Conservation (phyloP, 2,888 invertebrate species). For the Pterobdella sp. region DNA sequence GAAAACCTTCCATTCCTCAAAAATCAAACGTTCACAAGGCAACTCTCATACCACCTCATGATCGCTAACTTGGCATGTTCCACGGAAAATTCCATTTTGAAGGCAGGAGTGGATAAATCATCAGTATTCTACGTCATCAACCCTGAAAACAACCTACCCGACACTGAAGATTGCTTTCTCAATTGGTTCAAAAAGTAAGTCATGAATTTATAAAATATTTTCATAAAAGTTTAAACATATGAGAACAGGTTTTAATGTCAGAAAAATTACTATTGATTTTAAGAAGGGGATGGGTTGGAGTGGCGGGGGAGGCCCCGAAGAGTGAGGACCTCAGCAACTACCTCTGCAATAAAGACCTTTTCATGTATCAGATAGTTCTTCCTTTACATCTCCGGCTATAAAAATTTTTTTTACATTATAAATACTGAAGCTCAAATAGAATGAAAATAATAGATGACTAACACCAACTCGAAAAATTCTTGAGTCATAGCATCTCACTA, state of each 20-base stretch:
- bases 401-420: neutral
- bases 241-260: neutral
- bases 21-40: slow-evolving; percentile 64
- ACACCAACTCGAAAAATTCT: neutral
- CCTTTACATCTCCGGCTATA: neutral
- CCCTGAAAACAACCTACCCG: slow-evolving; percentile 62
- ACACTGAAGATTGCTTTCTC: slow-evolving; percentile 57
- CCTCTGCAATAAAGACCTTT: slow-evolving; percentile 59
- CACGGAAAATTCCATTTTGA: slow-evolving; percentile 30
- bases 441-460: too few species aligned
- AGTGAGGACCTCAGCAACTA: slow-evolving; percentile 56
- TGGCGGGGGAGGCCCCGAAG: slow-evolving; percentile 57
- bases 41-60: slow-evolving; percentile 60
- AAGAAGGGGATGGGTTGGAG: slow-evolving; percentile 60
- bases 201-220: neutral
- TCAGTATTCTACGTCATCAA: slow-evolving; percentile 62
- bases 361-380: slow-evolving; percentile 55
- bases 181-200: slow-evolving; percentile 44
- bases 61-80: slow-evolving; percentile 40
- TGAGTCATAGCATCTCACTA: too few species aligned
- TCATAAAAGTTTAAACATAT: neutral
- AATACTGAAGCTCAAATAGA: too few species aligned
- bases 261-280: slow-evolving; percentile 35
- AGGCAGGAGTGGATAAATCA: slow-evolving; percentile 53
- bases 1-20: slow-evolving; percentile 64